Base-by-base conservation (phyloP, 2,888 invertebrate species). In the Megalurothrips usitatus region DNA sequence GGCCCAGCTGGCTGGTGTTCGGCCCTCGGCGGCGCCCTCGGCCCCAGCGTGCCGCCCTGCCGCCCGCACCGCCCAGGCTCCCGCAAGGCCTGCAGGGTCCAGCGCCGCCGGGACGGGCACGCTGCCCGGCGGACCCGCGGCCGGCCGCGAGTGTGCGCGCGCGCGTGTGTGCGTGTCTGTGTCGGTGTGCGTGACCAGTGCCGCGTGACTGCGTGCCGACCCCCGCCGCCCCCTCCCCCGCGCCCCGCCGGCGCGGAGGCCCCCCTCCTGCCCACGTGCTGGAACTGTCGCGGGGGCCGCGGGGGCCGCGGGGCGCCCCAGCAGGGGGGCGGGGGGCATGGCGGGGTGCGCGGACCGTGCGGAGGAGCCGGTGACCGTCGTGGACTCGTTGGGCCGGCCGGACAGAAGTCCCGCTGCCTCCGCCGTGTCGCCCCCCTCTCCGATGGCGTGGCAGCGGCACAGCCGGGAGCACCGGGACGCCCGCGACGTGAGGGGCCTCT, bases 261-360 rank as follows among this genome's bases (percentile, higher is more conserved):
- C 52, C 14, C 52, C 52, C 3, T n/a, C 58, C 26, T 12, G 68
- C 68, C 68, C 68, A 23, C 68, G 68, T 26, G 68, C 26, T 23
- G 23, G 23, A 12, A 8, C 26, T 26, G 23, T 26, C 68, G 26
- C 68, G 68, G n/a, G 68, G 23, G n/a, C 23, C 0, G n/a, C 23
- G 68, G 23, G 68, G 68, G 68, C 23, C 68, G 68, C 68, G 68
- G 68, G 68, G 68, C 68, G 68, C 68, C 23, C 23, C 68, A 26
- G 23, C 68, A 12, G 10, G 68, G 68, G 23, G 68, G 68, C 23
- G 68, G 23, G 23, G 68, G 68, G 1, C 26, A 75, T 75, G 68
- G 68, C 68, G 58, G 58, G 19, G 58, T 58, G 58, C 19, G 58
- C 58, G 34, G 34, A 43, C 34, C 6, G 52, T 9, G 52, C 10